Base-by-base conservation (phyloP, 1,140 invertebrate species). In the Saccostrea glomerata region DNA sequence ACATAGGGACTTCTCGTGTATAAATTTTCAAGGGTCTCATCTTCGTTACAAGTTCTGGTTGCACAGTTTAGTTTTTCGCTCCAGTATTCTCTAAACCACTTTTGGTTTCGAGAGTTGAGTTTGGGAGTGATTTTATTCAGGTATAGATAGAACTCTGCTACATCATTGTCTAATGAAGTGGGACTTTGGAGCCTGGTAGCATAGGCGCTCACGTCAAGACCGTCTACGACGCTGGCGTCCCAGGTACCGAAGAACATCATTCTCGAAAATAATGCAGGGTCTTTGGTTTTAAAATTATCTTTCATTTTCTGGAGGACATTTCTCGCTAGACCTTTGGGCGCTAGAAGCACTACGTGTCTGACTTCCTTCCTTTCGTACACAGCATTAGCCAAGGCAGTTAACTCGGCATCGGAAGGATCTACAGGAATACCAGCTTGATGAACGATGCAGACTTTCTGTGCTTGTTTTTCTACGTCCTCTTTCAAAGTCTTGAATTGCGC, bases 61-160 rank as follows among this genome's bases (percentile, higher is more conserved):
- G 40, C 23, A 70, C 92, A 93, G 12, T 73, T 25, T n/a, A 92
- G 91, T 36, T 89, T 90, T 55, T 90, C 23, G 36, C 91, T 70
- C 91, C 93, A 95, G 88, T 92, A 95, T 54, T 86, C n/a, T 1
- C 82, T 82, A 40, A 92, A 92, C 91, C 90, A 92, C 17, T 86
- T 63, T n/a, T 89, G 87, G 56, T 92, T 92, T 20, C 87, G 82
- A 15, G 12, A 73, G 85, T 91, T 92, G 20, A 55, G 30, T 15
- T 55, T 86, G 3, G 90, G 92, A 25, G 89, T 90, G 15, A 92
- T 56, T 20, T 40, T 40, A 25, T 90, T 86, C 58, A 91, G 73
- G 60, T 91, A 70, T 1, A 12, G 85, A 15, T 88, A 91, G 54
- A 93, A 93, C 11, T 15, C 20, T 13, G 73, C 25, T 17, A 90